These are phyloP conservation scores for Notodonta ziczac DNA, from an alignment of 2,888 invertebrate genomes.

Conservation along the genomic window DNA sequence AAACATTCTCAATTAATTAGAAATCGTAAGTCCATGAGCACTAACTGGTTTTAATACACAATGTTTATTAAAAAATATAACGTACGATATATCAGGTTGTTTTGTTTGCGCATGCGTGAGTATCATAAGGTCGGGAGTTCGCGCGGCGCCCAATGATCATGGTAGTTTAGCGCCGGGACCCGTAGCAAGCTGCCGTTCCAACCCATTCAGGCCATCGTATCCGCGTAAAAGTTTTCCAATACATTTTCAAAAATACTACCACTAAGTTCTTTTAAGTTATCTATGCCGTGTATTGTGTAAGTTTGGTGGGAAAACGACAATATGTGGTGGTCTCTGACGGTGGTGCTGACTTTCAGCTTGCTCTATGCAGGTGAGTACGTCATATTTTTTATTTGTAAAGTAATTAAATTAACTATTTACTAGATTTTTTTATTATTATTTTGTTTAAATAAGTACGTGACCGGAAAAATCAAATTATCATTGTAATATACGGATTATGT, in stretches of 20 bases:
- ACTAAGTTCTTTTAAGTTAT: conserved; percentile 34
- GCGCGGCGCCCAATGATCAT: conserved; percentile 44
- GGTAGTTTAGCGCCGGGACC: conserved; percentile 56
- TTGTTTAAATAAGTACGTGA: too few species aligned
- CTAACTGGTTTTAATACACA: too few species aligned
- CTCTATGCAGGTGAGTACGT: conserved; percentile 65
- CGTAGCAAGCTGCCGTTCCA: conserved; percentile 52
- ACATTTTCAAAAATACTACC: conserved; percentile 14
- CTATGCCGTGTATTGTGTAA: conserved; percentile 57
- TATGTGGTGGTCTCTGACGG: conserved; percentile 65
- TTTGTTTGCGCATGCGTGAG: conserved; percentile 65
- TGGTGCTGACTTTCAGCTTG: conserved; percentile 53
- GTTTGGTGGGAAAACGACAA: conserved; percentile 47
- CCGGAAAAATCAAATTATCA: too few species aligned
- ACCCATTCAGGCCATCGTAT: conserved; percentile 22
- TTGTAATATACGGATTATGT: too few species aligned
- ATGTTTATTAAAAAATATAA: too few species aligned
- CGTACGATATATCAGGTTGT: too few species aligned
- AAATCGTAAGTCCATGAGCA: too few species aligned
- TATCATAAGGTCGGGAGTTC: conserved; percentile 49
- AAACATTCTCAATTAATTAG: too few species aligned
- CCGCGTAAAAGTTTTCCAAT: conserved; percentile 62
- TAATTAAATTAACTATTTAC: too few species aligned
- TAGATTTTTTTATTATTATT: too few species aligned
- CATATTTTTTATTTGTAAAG: conserved; percentile 6